Percentiles rank a stretch among this genome's conserved stretches.
Conservation (phyloP, 2,797 vertebrate genomes). For the Girardinus metallicus region DNA sequence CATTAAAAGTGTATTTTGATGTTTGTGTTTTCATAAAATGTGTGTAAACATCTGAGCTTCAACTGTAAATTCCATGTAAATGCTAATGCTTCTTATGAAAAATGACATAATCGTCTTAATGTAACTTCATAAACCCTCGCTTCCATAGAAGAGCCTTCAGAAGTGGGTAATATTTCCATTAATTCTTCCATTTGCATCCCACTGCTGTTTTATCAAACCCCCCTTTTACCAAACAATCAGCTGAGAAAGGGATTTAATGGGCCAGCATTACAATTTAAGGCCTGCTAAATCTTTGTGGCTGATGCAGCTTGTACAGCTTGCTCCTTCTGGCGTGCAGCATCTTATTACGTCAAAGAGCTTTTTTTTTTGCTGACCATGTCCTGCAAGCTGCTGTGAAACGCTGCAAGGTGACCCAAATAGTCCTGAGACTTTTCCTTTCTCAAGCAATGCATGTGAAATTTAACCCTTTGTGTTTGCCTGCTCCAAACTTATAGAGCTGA, state of each 20-base stretch:
- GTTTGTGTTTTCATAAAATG: constrained; percentile 22
- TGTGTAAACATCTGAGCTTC: neutral
- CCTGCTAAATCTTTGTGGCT: constrained; percentile 1
- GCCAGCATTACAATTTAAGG: neutral
- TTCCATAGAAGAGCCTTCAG: constrained; percentile 51
- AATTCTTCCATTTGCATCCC: constrained; percentile 34
- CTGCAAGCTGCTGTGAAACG: constrained; percentile 16
- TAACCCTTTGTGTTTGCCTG: constrained; percentile 2
- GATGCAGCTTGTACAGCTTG: constrained; percentile 13
- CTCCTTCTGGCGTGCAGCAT: constrained; percentile 20
- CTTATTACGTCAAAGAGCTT: constrained; percentile 16
- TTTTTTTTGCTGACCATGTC: constrained; percentile 44
- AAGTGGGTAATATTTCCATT: constrained; percentile 44
- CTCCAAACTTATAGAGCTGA: neutral
- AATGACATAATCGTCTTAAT: constrained; percentile 56
- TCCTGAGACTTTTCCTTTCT: neutral
- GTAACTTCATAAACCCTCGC: constrained; percentile 51
- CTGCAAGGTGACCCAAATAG: constrained; percentile 44
- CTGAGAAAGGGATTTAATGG: constrained; percentile 10
- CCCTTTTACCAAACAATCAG: constrained; percentile 33
- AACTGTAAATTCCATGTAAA: constrained; percentile 34
- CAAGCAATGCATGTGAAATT: constrained; percentile 12
- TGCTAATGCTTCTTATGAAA: constrained; percentile 48
- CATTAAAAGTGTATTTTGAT: neutral
- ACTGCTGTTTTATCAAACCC: constrained; percentile 51